Evolutionary conservation across 2,888 invertebrate genomes (phyloP), one percentile per base, ranked within the genome.

Genomic region (Lamellibrachia columna): DNA sequence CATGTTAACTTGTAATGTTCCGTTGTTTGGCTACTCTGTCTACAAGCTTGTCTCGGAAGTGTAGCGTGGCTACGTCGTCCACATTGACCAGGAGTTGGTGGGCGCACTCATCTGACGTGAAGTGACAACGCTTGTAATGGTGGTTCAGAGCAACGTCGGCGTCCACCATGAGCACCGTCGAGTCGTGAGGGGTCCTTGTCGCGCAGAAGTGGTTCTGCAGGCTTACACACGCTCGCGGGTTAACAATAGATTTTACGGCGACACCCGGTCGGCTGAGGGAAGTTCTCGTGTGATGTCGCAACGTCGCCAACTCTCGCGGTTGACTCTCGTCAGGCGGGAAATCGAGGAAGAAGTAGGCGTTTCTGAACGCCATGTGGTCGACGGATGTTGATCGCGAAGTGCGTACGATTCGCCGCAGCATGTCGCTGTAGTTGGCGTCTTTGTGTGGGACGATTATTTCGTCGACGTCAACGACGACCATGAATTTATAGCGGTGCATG

Each of bases 401-500:
- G 60, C 55, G 90, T 11, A 90, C 22, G n/a, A 60, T 90, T 55
- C 55, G 90, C 40, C 40, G 92, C 11, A 93, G 58, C 4, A 92
- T 53, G 7, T 52, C 58, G 4, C n/a, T 52, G n/a, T 93, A 90
- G 58, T 91, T 92, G 53, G n/a, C n/a, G 3, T 92, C 91, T 58
- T 92, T 90, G n/a, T 90, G 53, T 15, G 94, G 94, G 90, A 94
- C 90, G 15, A 94, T 93, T 11, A 94, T 53, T 91, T 94, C 94
- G 92, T 93, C 93, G 53, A 94, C 91, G 58, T 93, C 93, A 22
- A 93, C 91, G 11, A 93, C 75, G n/a, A 93, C 15, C 8, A 94
- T 75, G n/a, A 93, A 91, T n/a, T 92, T 92, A 90, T 93, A 94
- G 11, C 93, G 90, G 92, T 93, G 92, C 90, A 94, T 92, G 92